Percentiles rank a stretch among this genome's conserved stretches.
Evolutionary conservation across 1,140 invertebrate species (phyloP).

Genomic region (Drepana arcuata): DNA sequence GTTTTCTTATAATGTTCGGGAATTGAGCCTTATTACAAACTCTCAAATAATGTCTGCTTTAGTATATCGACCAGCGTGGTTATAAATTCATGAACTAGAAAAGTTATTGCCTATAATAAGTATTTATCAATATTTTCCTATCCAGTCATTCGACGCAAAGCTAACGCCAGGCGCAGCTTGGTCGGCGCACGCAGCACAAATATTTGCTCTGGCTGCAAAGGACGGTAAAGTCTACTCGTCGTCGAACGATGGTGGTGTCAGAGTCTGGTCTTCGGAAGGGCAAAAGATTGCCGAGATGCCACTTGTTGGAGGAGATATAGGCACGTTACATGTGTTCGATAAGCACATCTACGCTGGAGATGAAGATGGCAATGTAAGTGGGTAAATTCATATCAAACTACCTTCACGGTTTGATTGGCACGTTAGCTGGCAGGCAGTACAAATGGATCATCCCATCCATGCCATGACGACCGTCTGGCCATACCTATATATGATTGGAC

Average conservation of each 20-base stretch:
- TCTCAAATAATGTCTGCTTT: too few relatives aligned
- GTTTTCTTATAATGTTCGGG: too few relatives aligned
- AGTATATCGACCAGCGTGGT: too few relatives aligned
- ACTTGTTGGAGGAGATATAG: slow-evolving; percentile 31
- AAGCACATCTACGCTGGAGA: slow-evolving; percentile 49
- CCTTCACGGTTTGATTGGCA: too few relatives aligned
- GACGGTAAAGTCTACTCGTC: slow-evolving; percentile 40
- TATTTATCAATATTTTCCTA: not conserved
- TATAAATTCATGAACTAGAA: too few relatives aligned
- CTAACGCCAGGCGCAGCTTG: slow-evolving; percentile 32
- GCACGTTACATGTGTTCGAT: slow-evolving; percentile 27
- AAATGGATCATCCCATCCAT: too few relatives aligned
- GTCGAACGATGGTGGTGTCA: slow-evolving; percentile 48
- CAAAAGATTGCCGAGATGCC: slow-evolving; percentile 37
- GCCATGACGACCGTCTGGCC: too few relatives aligned
- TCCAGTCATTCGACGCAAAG: slow-evolving; percentile 41
- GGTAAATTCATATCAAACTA: not conserved
- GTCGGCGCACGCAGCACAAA: slow-evolving; percentile 46
- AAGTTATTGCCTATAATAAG: not conserved
- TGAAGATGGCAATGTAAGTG: slow-evolving; percentile 55
- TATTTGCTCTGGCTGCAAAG: slow-evolving; percentile 46
- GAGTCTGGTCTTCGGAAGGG: slow-evolving; percentile 40
- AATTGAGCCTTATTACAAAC: too few relatives aligned
- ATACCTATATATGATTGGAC: too few relatives aligned
- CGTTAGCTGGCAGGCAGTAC: too few relatives aligned